Percentiles rank a stretch among this genome's conserved stretches.
Evolutionary conservation across 2,888 invertebrate species (phyloP).

Genomic region (Eulithis prunata): DNA sequence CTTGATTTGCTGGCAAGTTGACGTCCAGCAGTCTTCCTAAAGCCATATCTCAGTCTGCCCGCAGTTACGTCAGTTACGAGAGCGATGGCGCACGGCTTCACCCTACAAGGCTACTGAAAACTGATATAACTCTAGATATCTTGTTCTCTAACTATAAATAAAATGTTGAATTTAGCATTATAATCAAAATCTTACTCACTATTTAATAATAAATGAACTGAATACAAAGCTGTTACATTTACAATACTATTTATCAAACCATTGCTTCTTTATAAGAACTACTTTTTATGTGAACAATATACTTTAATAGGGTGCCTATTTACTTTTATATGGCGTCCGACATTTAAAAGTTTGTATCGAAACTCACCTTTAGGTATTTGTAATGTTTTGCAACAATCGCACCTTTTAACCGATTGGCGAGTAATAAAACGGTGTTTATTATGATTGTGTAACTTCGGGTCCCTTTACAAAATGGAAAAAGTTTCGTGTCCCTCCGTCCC

Average conservation of each 20-base stretch:
- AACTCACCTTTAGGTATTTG: neutral
- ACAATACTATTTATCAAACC: too few species aligned
- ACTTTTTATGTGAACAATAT: too few species aligned
- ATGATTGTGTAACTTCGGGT: constrained; percentile 32
- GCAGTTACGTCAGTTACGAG: constrained; percentile 15
- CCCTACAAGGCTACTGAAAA: constrained; percentile 5
- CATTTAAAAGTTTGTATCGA: neutral
- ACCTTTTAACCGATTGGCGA: constrained; percentile 23
- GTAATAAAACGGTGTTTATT: constrained; percentile 30
- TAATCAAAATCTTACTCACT: too few species aligned
- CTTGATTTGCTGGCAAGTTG: constrained; percentile 19
- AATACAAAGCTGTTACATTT: too few species aligned
- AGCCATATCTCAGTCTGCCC: constrained; percentile 11
- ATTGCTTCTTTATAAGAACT: too few species aligned
- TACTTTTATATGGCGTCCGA: neutral
- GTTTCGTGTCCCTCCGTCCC: constrained; percentile 21
- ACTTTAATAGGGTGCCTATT: too few species aligned
- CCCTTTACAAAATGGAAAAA: constrained; percentile 33
- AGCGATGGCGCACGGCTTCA: constrained; percentile 17
- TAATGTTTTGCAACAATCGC: constrained; percentile 20
- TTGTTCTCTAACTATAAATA: too few species aligned
- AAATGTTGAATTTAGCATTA: too few species aligned
- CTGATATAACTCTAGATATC: neutral
- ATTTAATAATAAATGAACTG: too few species aligned
- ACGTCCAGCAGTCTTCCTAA: constrained; percentile 15